Evolutionary conservation across 2,113 vertebrate species (phyloP).

Genomic region (Eulemur macaco): DNA sequence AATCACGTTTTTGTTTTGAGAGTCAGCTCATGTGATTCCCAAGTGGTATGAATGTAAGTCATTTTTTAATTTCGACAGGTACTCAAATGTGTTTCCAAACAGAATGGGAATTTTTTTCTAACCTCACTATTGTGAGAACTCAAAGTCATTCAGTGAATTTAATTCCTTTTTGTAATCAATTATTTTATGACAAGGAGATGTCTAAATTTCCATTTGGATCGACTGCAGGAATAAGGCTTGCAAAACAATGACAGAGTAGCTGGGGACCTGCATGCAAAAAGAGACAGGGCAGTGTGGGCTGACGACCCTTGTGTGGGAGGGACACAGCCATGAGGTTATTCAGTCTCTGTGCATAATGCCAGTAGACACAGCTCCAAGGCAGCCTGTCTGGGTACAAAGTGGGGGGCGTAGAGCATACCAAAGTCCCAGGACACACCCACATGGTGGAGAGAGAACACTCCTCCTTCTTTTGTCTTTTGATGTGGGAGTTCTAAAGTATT

Average conservation of each 20-base stretch:
- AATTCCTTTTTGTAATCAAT: conserved; percentile 13
- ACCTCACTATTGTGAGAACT: neutral
- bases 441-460: neutral
- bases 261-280: neutral
- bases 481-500: neutral
- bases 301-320: accelerated
- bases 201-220: conserved; percentile 48
- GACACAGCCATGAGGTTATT: neutral
- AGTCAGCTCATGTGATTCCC: neutral
- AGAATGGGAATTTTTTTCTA: neutral
- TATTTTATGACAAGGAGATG: conserved; percentile 18
- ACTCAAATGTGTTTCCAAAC: conserved; percentile 51
- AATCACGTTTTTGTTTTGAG: neutral
- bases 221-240: neutral
- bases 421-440: neutral
- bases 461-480: neutral
- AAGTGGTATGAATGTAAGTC: neutral
- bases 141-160: conserved; percentile 5
- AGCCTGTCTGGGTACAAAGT: neutral
- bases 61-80: conserved; percentile 47
- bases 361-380: neutral
- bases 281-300: neutral
- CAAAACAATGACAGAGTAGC: neutral
- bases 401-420: neutral
- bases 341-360: neutral